Evolutionary conservation across 2,113 vertebrate genomes (phyloP), one percentile per base, ranked within the genome.

Genomic region (Salvelinus sp.): DNA sequence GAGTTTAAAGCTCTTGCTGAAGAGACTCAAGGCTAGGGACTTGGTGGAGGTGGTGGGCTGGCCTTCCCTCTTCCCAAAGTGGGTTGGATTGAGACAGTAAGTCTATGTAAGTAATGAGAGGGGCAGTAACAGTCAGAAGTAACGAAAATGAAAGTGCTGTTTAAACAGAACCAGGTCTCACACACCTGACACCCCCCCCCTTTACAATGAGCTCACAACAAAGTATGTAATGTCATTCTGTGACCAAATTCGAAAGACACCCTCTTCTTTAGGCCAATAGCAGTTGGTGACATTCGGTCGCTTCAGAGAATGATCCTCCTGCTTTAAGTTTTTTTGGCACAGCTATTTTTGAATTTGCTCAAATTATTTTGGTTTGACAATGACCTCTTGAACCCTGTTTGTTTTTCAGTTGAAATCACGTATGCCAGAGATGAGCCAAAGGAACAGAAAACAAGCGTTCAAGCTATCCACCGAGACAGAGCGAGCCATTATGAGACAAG

Each of bases 281-380:
- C n/a, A 62, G n/a, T 62, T 62, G 16, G 12, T 54, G 50, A 18
- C 50, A 54, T 86, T 89, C 86, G 82, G 83, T 88, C 82, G 79
- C 74, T 75, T 65, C 25, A 67, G 4, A 54, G n/a, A 23, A 12
- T 33, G 2, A 20, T 69, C 23, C 50, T 22, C 48, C 23, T 86
- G 81, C 70, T 72, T 78, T 67, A n/a, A 44, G 57, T 80, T 75
- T 69, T 73, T 86, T 83, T 76, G 80, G 76, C 77, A 85, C 79
- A 80, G 79, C 69, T 69, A 69, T 73, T 77, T 14, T 18, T 54
- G 16, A 25, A 69, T 38, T 73, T 58, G 63, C 69, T 73, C 64
- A 9, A 69, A 12, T 4, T 6, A 74, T 68, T 85, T 86, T 88
- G 83, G 86, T 86, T 87, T 88, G 48, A 83, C 74, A 68, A 83